Conservation (phyloP, 2,797 vertebrate genomes). For the Bradypodion ventrale region DNA sequence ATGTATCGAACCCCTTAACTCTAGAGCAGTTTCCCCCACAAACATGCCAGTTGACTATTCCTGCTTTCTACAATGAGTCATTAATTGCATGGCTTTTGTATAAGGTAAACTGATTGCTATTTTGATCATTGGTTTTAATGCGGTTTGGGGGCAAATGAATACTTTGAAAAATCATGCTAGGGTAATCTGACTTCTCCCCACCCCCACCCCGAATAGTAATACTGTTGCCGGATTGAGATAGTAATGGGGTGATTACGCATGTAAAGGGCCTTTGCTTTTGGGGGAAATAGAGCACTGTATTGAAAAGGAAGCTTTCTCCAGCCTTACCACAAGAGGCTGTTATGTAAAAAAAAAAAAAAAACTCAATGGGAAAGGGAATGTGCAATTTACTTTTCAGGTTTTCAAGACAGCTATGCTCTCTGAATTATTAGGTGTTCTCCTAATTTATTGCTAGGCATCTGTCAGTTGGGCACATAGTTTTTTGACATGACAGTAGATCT, state of each 20-base stretch:
- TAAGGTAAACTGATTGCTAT: constrained; percentile 69
- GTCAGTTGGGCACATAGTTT: background rate
- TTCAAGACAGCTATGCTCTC: constrained; percentile 22
- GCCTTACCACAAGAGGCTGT: constrained; percentile 30
- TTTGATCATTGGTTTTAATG: constrained; percentile 57
- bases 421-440: background rate
- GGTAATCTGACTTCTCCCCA: constrained; percentile 44
- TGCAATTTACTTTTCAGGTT: constrained; percentile 20
- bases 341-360: constrained; percentile 46
- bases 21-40: constrained; percentile 64
- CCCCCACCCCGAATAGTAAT: constrained; percentile 28
- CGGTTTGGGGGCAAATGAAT: constrained; percentile 49
- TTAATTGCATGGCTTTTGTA: constrained; percentile 79
- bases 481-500: background rate
- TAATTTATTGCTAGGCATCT: background rate
- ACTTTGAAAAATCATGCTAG: constrained; percentile 53
- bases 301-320: constrained; percentile 44
- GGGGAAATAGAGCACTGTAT: constrained; percentile 26
- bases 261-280: constrained; percentile 38
- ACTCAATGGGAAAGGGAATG: background rate
- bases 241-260: constrained; percentile 31
- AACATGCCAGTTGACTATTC: constrained; percentile 73
- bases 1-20: constrained; percentile 74
- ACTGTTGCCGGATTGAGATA: constrained; percentile 48
- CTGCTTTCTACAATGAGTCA: constrained; percentile 71